phyloP scores from a whole-genome alignment of 2,888 invertebrate species.

The Lomographa bimaculata region DNA sequence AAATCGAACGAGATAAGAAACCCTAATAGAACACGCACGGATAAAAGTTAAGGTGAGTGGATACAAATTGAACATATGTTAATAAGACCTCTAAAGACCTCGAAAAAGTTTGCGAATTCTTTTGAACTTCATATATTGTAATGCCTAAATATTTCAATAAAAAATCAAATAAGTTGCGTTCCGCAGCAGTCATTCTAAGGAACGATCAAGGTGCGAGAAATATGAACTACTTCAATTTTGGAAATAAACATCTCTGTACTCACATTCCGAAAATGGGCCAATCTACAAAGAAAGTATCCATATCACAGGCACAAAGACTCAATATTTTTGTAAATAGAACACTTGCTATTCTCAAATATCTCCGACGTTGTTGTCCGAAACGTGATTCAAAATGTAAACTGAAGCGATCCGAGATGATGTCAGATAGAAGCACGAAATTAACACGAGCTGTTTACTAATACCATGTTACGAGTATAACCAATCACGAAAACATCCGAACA shows the following conservation, averaged over 20 bases:
- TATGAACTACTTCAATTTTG: too few relatives aligned
- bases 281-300: slow-evolving; percentile 47
- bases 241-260: slow-evolving; percentile 5
- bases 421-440: slow-evolving; percentile 61
- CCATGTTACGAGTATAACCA: slow-evolving; percentile 46
- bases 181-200: too few relatives aligned
- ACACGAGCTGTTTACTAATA: slow-evolving; percentile 46
- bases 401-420: slow-evolving; percentile 72
- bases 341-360: slow-evolving; percentile 28
- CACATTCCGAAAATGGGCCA: slow-evolving; percentile 33
- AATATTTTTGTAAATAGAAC: slow-evolving; percentile 26
- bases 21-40: too few relatives aligned
- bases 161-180: too few relatives aligned
- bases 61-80: too few relatives aligned
- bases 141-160: too few relatives aligned
- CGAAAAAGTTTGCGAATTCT: too few relatives aligned
- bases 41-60: too few relatives aligned
- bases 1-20: too few relatives aligned
- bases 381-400: slow-evolving; percentile 63
- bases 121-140: too few relatives aligned
- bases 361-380: slow-evolving; percentile 31
- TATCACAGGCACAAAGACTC: slow-evolving; percentile 30
- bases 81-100: too few relatives aligned
- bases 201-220: too few relatives aligned
- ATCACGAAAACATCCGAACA: slow-evolving; percentile 42